phyloP scores from a whole-genome alignment of 2,797 vertebrate genomes.

The Threskiornis aethiopicus region DNA sequence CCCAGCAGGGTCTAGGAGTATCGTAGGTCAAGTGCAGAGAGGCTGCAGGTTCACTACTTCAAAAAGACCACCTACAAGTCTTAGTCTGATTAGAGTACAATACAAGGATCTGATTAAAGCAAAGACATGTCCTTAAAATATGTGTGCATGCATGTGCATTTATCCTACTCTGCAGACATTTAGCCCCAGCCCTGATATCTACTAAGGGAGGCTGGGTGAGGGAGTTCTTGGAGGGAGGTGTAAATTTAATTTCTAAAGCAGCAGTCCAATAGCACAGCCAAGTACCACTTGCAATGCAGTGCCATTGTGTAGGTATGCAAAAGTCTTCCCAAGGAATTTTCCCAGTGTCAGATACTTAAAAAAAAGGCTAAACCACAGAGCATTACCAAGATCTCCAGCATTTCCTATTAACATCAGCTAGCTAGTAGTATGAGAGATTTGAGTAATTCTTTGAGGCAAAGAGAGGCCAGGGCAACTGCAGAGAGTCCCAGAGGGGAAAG shows the following conservation, averaged over 20 bases:
- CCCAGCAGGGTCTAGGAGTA: neutral
- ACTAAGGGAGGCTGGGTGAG: neutral
- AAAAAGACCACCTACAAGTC: neutral
- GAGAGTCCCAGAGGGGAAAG: neutral
- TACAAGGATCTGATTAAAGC: neutral
- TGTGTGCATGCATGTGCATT: neutral
- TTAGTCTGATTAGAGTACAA: neutral
- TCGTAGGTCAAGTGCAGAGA: accelerated
- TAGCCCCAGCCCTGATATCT: neutral
- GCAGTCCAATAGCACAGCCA: neutral
- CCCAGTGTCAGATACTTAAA: neutral
- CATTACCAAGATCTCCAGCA: neutral
- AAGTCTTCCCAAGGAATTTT: neutral
- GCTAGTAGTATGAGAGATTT: neutral
- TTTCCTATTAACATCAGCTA: neutral
- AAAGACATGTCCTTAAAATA: neutral
- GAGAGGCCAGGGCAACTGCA: neutral
- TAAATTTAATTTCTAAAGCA: neutral
- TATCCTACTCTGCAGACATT: neutral
- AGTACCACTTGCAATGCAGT: neutral
- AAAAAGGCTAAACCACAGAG: neutral
- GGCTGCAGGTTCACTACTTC: neutral
- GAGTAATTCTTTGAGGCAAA: neutral
- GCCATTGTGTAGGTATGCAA: neutral
- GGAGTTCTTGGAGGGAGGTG: neutral